A percentile compares a stretch with the other conserved stretches of the same genome.
phyloP scores from a whole-genome alignment of 1,140 invertebrate species.

The Spodoptera frugiperda region DNA sequence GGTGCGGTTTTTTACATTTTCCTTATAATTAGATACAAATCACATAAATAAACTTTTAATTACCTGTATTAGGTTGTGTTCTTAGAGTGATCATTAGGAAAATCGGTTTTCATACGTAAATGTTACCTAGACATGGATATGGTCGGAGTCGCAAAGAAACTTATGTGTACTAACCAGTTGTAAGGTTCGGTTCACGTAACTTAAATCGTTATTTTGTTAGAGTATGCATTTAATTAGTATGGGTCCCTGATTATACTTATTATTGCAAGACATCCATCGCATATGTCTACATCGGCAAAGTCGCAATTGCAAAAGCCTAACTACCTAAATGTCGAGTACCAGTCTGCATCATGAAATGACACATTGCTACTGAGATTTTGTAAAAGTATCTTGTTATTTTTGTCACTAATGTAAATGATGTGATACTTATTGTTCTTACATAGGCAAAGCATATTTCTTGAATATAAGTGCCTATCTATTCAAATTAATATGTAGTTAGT shows the following conservation, averaged over 20 bases:
- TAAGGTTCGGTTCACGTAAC: constrained; percentile 26
- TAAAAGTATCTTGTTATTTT: too few relatives aligned
- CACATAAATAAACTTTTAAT: constrained; percentile 10
- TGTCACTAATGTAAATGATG: too few relatives aligned
- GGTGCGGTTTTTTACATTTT: constrained; percentile 78
- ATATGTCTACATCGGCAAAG: background rate
- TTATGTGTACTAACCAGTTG: constrained; percentile 28
- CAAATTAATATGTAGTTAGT: too few relatives aligned
- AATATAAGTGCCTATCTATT: too few relatives aligned
- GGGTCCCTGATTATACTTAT: too few relatives aligned
- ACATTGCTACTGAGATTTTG: background rate
- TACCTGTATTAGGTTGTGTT: background rate
- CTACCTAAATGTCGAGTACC: too few relatives aligned
- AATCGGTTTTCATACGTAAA: background rate
- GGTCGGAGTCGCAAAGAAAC: constrained; percentile 1
- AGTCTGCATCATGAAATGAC: too few relatives aligned
- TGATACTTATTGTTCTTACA: too few relatives aligned
- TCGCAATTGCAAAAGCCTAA: too few relatives aligned
- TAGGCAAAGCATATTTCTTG: too few relatives aligned
- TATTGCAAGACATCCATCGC: background rate
- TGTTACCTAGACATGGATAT: constrained; percentile 21
- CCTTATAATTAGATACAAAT: constrained; percentile 40
- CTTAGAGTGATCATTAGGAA: background rate
- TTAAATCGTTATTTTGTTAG: background rate
- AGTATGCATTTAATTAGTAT: too few relatives aligned